Evolutionary conservation across 2,797 vertebrate genomes (phyloP), one percentile per base, ranked within the genome.

Genomic region (Siniperca scherzeri): DNA sequence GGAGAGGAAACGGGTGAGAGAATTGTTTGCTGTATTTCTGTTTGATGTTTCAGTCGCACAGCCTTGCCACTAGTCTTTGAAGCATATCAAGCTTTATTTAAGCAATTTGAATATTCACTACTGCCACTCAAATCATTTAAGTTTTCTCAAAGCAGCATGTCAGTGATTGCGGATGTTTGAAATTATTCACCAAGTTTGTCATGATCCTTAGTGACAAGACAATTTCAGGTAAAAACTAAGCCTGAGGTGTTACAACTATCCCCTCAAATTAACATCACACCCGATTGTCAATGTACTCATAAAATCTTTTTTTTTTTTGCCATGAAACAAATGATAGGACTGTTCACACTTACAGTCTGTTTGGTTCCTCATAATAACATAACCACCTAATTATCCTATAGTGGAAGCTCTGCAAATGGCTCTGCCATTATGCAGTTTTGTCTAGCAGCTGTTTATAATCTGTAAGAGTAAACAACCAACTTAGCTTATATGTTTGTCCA

Each of bases 41-140:
- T 66, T 69, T 85, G 30, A 77, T 53, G 27, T 52, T 69, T 70
- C n/a, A 62, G 55, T 75, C 17, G 46, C 67, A 25, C 53, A 17
- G 27, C n/a, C 42, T 60, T 52, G 44, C 33, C 17, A 44, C 33
- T 13, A 7, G 22, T 72, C 38, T 53, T 38, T 67, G 62, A 67
- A 42, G 53, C 55, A 52, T 14, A 42, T 61, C 42, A 38, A 59
- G 30, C 53, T 50, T 48, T 50, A 59, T 38, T 71, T 25, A 46
- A 33, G 36, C 19, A 36, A 53, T 53, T 36, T 80, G 12, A 59
- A 50, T 59, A 19, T 27, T 46, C 46, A 50, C 44, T 50, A 21
- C 21, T 44, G 48, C 68, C 68, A 64, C 56, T 72, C 19, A 80
- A 25, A 57, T 30, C 14, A 36, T 36, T 38, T 25, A 1, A 2